phyloP scores from a whole-genome alignment of 2,113 vertebrate species.

The Chloropsis hardwickii region DNA sequence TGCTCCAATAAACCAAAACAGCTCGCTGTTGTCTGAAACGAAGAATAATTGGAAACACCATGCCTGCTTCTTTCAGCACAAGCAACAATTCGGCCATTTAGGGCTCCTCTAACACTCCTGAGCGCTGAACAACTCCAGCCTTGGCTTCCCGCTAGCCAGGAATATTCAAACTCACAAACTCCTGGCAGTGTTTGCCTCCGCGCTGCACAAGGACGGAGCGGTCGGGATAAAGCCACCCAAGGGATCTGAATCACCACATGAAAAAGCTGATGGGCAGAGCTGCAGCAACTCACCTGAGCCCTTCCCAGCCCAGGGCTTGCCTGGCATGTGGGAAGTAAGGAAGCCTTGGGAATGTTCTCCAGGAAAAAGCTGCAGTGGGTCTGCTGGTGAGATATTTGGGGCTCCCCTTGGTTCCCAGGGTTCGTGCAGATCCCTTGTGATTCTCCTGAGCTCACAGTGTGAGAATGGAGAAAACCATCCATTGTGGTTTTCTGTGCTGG shows the following conservation, averaged over 20 bases:
- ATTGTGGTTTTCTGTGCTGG: too few species aligned
- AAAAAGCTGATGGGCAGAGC: not conserved
- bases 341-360: not conserved
- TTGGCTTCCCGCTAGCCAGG: not conserved
- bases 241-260: not conserved
- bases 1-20: constrained; percentile 61
- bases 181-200: not conserved
- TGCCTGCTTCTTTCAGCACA: constrained; percentile 60
- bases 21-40: constrained; percentile 65
- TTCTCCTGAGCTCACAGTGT: not conserved
- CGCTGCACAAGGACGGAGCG: rapidly evolving
- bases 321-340: not conserved
- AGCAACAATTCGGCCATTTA: constrained; percentile 68
- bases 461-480: not conserved
- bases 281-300: not conserved
- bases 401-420: not conserved
- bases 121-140: not conserved
- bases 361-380: not conserved
- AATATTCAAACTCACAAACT: constrained; percentile 3
- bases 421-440: not conserved
- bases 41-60: constrained; percentile 68
- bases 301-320: not conserved
- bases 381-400: rapidly evolving
- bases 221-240: not conserved
- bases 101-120: constrained; percentile 53